phyloP scores from a whole-genome alignment of 2,113 vertebrate species.

The Myodes glareolus region DNA sequence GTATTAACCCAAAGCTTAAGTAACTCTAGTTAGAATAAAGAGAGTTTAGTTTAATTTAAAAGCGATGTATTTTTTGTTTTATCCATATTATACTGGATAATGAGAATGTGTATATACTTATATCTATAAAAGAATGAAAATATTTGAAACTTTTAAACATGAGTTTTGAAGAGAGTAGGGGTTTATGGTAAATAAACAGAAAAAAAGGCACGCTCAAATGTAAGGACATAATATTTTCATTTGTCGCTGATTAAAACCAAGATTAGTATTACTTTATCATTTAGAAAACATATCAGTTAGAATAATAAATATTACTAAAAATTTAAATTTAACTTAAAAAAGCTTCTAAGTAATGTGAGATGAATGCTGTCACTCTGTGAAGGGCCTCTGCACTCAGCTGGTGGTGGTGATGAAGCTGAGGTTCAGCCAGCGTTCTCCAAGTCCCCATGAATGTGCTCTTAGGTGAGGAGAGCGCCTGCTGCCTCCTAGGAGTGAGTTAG shows the following conservation, averaged over 20 bases:
- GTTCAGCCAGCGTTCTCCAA: background rate
- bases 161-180: background rate
- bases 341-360: background rate
- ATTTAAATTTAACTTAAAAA: background rate
- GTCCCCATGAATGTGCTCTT: background rate
- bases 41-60: background rate
- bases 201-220: background rate
- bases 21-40: background rate
- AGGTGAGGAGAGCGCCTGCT: background rate
- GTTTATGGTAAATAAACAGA: background rate
- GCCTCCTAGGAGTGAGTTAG: background rate
- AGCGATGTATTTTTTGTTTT: background rate
- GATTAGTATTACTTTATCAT: background rate
- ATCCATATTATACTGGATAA: background rate
- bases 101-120: background rate
- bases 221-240: background rate
- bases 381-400: background rate
- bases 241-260: background rate
- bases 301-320: background rate
- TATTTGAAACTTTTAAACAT: background rate
- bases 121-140: background rate
- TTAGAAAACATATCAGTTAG: background rate
- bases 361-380: background rate
- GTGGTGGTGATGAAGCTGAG: background rate
- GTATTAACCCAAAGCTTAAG: background rate